Conservation (phyloP, 2,888 invertebrate species). For the Empis livida region DNA sequence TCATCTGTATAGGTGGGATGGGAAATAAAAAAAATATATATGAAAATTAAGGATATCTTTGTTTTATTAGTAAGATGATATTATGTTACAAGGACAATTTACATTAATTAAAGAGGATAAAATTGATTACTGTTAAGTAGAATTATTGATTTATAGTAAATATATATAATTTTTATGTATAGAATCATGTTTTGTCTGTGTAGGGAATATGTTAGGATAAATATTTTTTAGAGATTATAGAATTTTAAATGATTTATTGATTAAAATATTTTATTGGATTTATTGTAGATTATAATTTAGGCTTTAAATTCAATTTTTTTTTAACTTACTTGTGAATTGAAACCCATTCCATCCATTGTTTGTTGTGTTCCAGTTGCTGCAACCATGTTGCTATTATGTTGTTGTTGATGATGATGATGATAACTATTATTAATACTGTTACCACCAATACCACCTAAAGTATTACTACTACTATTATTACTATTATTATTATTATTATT, state of each 20-base stretch:
- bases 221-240: no score
- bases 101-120: not conserved
- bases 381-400: constrained; percentile 22
- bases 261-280: no score
- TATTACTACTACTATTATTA: not conserved
- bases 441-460: constrained; percentile 8
- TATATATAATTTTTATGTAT: no score
- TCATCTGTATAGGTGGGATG: constrained; percentile 28
- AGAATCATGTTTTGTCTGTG: no score
- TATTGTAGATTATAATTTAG: no score
- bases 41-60: not conserved
- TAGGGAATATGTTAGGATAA: no score
- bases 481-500: not conserved
- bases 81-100: not conserved
- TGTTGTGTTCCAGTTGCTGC: constrained; percentile 32
- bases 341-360: constrained; percentile 33
- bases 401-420: constrained; percentile 1
- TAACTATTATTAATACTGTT: constrained; percentile 2
- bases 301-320: not conserved
- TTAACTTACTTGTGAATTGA: constrained; percentile 32
- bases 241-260: not conserved
- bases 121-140: no score
- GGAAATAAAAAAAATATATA: constrained; percentile 1
- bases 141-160: no score
- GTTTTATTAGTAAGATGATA: no score